phyloP scores from a whole-genome alignment of 2,888 invertebrate species.

The Ptychoptera contaminata region DNA sequence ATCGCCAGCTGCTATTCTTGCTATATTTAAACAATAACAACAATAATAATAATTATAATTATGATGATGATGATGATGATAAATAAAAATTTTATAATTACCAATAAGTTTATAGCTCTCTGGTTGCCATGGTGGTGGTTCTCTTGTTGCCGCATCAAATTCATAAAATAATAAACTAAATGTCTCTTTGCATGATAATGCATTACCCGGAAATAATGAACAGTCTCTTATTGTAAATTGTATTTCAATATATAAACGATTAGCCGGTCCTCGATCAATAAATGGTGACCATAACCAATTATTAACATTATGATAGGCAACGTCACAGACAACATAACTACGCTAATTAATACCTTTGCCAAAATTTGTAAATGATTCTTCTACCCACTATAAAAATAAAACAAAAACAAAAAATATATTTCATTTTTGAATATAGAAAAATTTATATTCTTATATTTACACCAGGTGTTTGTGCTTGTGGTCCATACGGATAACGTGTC shows the following conservation, averaged over 20 bases:
- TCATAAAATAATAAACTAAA: conserved; percentile 90
- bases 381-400: conserved; percentile 74
- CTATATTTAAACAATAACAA: too few relatives aligned
- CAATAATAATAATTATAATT: too few relatives aligned
- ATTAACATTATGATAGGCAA: conserved; percentile 87
- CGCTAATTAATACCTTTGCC: conserved; percentile 92
- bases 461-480: conserved; percentile 80
- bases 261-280: conserved; percentile 81
- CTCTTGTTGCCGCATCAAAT: conserved; percentile 82
- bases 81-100: too few relatives aligned
- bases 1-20: conserved; percentile 84
- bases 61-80: too few relatives aligned
- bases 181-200: conserved; percentile 91
- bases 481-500: conserved; percentile 79
- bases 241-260: conserved; percentile 91
- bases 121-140: conserved; percentile 89
- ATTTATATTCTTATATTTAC: conserved; percentile 17
- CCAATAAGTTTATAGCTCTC: conserved; percentile 88
- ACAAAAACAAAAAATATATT: not conserved
- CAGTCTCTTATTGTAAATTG: conserved; percentile 95
- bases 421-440: too few relatives aligned
- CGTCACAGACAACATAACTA: conserved; percentile 93
- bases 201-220: conserved; percentile 76
- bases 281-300: conserved; percentile 98
- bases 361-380: conserved; percentile 91